Evolutionary conservation across 2,113 vertebrate genomes (phyloP).

Genomic region (Varanus salvator): DNA sequence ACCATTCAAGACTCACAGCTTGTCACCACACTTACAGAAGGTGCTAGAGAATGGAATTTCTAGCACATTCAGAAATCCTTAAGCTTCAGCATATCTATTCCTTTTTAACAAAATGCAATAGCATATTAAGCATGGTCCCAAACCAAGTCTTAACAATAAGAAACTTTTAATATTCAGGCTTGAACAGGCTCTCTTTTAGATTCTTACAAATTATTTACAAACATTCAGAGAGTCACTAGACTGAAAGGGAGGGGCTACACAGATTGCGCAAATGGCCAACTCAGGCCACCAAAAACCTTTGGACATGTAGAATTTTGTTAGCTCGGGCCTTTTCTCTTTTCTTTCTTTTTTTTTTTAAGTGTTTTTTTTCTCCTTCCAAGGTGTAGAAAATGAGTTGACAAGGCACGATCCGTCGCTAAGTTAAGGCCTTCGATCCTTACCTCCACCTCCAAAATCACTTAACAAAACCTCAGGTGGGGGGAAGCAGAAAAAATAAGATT

Average conservation of each 20-base stretch:
- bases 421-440: neutral
- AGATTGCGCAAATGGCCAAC: neutral
- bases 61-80: no score
- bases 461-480: neutral
- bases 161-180: neutral
- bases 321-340: no score
- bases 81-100: neutral
- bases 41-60: no score
- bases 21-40: neutral
- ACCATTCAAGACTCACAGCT: neutral
- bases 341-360: no score
- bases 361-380: neutral
- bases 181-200: neutral
- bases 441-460: neutral
- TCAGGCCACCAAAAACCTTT: slow-evolving; percentile 6
- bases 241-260: neutral
- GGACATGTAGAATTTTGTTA: neutral
- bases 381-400: neutral
- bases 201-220: slow-evolving; percentile 17
- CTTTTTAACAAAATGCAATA: neutral
- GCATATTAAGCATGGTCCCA: neutral
- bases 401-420: neutral
- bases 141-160: neutral
- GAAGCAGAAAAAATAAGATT: neutral
- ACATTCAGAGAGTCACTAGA: neutral